Percentiles rank a stretch among this genome's conserved stretches.
Conservation (phyloP, 2,888 invertebrate species). For the Platypus cylindrus region DNA sequence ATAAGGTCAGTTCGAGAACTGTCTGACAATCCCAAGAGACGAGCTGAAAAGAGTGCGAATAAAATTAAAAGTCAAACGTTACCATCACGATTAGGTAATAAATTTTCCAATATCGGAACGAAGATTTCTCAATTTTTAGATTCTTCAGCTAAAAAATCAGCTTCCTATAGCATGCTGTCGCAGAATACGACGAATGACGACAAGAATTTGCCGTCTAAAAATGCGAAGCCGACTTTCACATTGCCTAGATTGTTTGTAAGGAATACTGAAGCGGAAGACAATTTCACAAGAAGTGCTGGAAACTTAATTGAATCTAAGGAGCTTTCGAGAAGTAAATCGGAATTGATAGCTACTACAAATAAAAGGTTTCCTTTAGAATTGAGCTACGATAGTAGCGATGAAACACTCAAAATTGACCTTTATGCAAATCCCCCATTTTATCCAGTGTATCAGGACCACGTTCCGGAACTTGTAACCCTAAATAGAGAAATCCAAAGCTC, state of each 20-base stretch:
- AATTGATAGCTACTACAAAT: conserved; percentile 26
- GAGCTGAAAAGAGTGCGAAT: background rate
- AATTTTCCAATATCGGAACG: conserved; percentile 19
- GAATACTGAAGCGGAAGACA: conserved; percentile 20
- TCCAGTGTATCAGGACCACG: conserved; percentile 26
- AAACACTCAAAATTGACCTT: conserved; percentile 24
- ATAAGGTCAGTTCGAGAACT: conserved; percentile 35
- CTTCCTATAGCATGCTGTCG: conserved; percentile 14
- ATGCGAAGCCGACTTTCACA: conserved; percentile 27
- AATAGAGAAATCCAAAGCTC: background rate
- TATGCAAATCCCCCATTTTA: conserved; percentile 32
- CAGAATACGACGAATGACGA: background rate
- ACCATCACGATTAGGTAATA: conserved; percentile 19
- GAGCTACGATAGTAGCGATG: conserved; percentile 15
- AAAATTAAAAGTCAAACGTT: conserved; percentile 21
- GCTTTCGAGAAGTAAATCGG: conserved; percentile 23
- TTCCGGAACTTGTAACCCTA: conserved; percentile 1
- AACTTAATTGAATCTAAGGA: conserved; percentile 20
- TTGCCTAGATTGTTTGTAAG: conserved; percentile 30
- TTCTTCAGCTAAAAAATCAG: conserved; percentile 19
- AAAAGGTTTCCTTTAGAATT: conserved; percentile 29
- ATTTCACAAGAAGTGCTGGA: conserved; percentile 3
- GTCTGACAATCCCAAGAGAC: conserved; percentile 21
- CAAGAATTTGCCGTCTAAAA: conserved; percentile 2
- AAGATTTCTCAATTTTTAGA: conserved; percentile 23